Evolutionary conservation across 2,113 vertebrate genomes (phyloP).

Genomic region (Siniperca chuatsi): DNA sequence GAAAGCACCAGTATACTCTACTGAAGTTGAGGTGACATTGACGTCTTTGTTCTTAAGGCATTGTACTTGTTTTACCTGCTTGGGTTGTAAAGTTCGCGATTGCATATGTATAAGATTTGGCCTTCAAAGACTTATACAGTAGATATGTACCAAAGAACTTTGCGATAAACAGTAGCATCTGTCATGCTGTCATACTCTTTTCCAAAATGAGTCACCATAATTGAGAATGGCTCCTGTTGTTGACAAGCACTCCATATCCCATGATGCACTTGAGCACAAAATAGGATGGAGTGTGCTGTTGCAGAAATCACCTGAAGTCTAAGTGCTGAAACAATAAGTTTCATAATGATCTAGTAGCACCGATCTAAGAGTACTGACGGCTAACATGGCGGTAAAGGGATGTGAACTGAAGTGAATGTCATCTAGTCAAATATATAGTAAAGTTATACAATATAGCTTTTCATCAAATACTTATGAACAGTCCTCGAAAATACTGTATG

Average conservation of each 20-base stretch:
- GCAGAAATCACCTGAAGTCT: conserved; percentile 74
- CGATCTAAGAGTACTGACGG: conserved; percentile 60
- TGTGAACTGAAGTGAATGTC: conserved; percentile 32
- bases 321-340: conserved; percentile 56
- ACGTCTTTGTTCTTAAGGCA: conserved; percentile 82
- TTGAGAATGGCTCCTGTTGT: conserved; percentile 41
- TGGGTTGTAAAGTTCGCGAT: conserved; percentile 65
- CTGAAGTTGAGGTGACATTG: conserved; percentile 61
- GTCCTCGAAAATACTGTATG: conserved; percentile 39
- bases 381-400: conserved; percentile 34
- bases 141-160: conserved; percentile 69
- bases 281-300: conserved; percentile 56
- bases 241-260: conserved; percentile 43
- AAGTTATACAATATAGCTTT: conserved; percentile 18
- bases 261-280: conserved; percentile 41
- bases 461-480: conserved; percentile 29
- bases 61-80: conserved; percentile 74
- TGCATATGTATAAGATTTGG: conserved; percentile 80
- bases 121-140: conserved; percentile 57
- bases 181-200: conserved; percentile 80
- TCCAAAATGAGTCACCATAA: conserved; percentile 43
- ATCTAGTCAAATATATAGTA: conserved; percentile 31
- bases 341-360: conserved; percentile 71
- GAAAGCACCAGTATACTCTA: conserved; percentile 77
- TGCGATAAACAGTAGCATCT: conserved; percentile 42